Evolutionary conservation across 2,113 vertebrate species (phyloP).

Genomic region (Canis aureus): DNA sequence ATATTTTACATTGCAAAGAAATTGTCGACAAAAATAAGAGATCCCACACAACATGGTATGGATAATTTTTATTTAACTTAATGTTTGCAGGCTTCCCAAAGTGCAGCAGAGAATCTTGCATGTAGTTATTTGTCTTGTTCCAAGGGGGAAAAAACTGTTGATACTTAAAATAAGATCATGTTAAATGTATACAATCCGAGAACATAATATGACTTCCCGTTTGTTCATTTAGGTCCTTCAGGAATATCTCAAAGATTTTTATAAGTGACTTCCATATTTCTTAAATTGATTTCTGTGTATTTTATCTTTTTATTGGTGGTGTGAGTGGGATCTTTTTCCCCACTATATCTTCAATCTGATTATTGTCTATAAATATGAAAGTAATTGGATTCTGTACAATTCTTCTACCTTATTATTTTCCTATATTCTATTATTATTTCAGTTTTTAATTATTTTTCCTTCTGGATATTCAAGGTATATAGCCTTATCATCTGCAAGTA

Average conservation of each 20-base stretch:
- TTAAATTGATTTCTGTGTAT: neutral
- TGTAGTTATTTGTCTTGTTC: neutral
- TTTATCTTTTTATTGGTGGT: slow-evolving; percentile 21
- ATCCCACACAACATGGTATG: neutral
- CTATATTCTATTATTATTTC: slow-evolving; percentile 16
- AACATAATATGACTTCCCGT: neutral
- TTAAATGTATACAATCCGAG: neutral
- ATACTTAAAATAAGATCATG: neutral
- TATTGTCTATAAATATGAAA: slow-evolving; percentile 47
- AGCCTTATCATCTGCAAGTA: neutral
- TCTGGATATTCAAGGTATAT: neutral
- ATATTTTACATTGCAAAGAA: neutral
- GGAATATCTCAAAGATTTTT: neutral
- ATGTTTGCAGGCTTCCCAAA: neutral
- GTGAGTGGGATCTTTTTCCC: neutral
- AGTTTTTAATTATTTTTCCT: neutral
- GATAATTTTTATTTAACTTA: neutral
- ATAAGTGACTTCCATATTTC: slow-evolving; percentile 9
- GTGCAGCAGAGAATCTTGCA: neutral
- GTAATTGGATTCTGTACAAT: neutral
- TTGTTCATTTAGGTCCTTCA: neutral
- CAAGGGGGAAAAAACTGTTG: neutral
- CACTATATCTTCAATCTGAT: neutral
- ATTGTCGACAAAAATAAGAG: neutral
- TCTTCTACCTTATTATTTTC: neutral